A percentile compares a stretch with the other conserved stretches of the same genome.
Conservation (phyloP, 2,113 vertebrate species). For the Poeciliopsis occidentalis region DNA sequence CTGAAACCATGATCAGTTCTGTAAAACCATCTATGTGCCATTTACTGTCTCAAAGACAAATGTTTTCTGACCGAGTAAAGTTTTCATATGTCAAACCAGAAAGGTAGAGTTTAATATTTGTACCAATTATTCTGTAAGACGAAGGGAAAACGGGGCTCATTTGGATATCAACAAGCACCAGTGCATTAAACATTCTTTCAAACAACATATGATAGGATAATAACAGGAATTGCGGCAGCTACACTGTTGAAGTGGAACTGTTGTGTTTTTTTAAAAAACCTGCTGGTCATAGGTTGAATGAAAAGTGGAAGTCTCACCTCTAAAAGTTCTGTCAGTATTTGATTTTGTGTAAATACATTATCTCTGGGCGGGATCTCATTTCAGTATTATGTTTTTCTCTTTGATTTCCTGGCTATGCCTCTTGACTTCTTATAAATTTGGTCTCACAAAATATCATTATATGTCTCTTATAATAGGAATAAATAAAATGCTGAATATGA, state of each 20-base stretch:
- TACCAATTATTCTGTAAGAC: conserved; percentile 35
- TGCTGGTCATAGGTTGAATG: conserved; percentile 58
- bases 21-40: conserved; percentile 26
- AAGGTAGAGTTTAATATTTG: conserved; percentile 42
- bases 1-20: conserved; percentile 44
- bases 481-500: conserved; percentile 71
- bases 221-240: conserved; percentile 62
- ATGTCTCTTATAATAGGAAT: conserved; percentile 79
- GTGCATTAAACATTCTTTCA: conserved; percentile 51
- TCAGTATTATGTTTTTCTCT: conserved; percentile 59
- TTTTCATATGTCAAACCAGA: conserved; percentile 32
- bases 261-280: conserved; percentile 25
- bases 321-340: conserved; percentile 56
- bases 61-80: conserved; percentile 55
- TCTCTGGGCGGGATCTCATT: conserved; percentile 61
- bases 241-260: conserved; percentile 25
- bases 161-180: conserved; percentile 44
- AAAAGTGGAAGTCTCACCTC: conserved; percentile 45
- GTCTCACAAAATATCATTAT: conserved; percentile 73
- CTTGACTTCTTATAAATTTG: conserved; percentile 69
- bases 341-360: conserved; percentile 77
- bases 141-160: conserved; percentile 27
- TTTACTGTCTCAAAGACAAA: conserved; percentile 53
- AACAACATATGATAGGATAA: conserved; percentile 21
- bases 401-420: conserved; percentile 61